Percentiles rank a stretch among this genome's conserved stretches.
phyloP scores from a whole-genome alignment of 2,888 invertebrate species.

The Lucinisca nassula region DNA sequence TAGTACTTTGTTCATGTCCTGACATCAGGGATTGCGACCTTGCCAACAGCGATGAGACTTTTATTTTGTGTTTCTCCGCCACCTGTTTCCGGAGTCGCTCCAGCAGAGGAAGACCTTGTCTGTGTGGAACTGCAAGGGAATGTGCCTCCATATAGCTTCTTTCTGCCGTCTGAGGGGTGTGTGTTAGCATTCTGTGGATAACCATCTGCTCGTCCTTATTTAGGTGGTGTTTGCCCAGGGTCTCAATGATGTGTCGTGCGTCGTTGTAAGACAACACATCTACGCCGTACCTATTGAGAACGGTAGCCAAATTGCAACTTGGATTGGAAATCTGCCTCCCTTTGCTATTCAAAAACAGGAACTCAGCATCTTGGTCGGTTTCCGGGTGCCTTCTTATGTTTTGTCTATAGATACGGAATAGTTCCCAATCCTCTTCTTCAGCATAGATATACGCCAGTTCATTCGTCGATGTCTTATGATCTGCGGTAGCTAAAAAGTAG shows the following conservation, averaged over 20 bases:
- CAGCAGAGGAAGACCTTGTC: not conserved
- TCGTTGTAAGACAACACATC: not conserved
- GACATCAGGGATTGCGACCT: not conserved
- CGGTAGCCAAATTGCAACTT: not conserved
- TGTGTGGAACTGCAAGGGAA: not conserved
- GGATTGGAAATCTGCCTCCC: not conserved
- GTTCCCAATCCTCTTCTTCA: not conserved
- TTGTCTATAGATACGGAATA: not conserved
- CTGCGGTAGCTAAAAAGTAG: not conserved
- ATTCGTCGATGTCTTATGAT: not conserved
- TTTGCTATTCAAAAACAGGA: not conserved
- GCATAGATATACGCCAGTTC: not conserved
- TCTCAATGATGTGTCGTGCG: not conserved
- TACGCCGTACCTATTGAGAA: not conserved
- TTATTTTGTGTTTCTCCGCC: not conserved
- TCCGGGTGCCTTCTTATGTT: not conserved
- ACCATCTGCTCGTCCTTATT: constrained; percentile 1
- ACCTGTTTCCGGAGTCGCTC: not conserved
- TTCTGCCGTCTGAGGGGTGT: not conserved
- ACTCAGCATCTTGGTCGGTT: not conserved
- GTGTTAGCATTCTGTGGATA: not conserved
- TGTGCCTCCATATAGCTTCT: not conserved
- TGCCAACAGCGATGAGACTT: not conserved
- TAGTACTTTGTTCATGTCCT: not conserved
- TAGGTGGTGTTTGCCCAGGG: not conserved